A percentile compares a stretch with the other conserved stretches of the same genome.
These are phyloP conservation scores for Sprattus sprattus DNA, from an alignment of 2,113 vertebrate species.

Conservation along the genomic window DNA sequence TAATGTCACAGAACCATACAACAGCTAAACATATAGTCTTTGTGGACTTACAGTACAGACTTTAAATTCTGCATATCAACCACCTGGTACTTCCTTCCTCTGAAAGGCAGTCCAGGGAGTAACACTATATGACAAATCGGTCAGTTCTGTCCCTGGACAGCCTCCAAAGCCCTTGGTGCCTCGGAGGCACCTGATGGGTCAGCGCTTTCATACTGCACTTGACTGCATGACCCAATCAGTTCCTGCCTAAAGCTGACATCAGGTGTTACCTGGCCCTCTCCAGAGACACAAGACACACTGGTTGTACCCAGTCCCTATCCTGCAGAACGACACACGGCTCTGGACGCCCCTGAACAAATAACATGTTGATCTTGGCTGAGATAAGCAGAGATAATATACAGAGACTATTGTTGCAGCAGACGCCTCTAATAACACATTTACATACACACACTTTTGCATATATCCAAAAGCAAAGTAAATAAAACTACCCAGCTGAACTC, in stretches of 20 bases:
- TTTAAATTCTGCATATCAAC: background rate
- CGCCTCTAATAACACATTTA: background rate
- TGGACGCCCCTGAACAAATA: background rate
- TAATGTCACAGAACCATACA: too few relatives aligned
- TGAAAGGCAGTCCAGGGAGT: background rate
- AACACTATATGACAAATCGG: conserved; percentile 4
- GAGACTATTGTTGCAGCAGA: background rate
- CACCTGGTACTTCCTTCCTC: background rate
- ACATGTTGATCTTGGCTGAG: background rate
- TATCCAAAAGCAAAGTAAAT: background rate
- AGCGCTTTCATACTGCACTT: background rate
- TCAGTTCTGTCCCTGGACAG: background rate
- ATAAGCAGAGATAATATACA: background rate
- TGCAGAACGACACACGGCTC: background rate
- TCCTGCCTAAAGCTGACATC: conserved; percentile 1
- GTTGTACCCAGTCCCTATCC: background rate
- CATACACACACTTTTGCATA: background rate
- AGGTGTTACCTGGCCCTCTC: background rate
- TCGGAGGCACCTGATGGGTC: background rate
- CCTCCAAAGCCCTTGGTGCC: background rate
- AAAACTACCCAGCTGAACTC: background rate
- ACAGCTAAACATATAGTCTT: background rate
- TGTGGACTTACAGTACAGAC: background rate
- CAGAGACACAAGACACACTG: background rate
- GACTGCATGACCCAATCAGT: conserved; percentile 1